Conservation (phyloP, 2,888 invertebrate genomes). For the Yponomeuta evonymella region DNA sequence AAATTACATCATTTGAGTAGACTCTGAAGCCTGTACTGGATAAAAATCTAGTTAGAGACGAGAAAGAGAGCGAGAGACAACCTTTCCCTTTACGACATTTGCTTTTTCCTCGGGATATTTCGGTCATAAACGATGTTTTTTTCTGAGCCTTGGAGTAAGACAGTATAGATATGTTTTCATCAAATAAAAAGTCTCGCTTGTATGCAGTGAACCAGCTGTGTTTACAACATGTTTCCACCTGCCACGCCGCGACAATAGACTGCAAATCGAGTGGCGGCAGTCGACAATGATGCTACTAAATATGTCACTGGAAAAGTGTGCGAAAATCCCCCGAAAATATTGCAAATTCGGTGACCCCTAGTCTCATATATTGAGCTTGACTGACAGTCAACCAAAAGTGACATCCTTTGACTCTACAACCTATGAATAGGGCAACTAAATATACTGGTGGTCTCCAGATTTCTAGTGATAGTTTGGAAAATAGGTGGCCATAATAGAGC, state of each 20-base stretch:
- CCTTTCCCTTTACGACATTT: too few species aligned
- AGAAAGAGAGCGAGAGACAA: too few species aligned
- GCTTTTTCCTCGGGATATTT: too few species aligned
- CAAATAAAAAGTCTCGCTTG: background rate
- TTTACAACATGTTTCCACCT: background rate
- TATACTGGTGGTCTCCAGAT: background rate
- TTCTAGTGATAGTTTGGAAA: background rate
- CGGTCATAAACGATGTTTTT: too few species aligned
- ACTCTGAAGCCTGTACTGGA: too few species aligned
- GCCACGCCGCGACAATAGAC: constrained; percentile 6
- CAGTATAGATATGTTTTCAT: too few species aligned
- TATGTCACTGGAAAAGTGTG: constrained; percentile 12
- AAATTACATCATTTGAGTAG: too few species aligned
- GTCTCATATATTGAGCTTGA: background rate
- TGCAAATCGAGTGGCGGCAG: constrained; percentile 8
- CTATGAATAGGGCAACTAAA: background rate
- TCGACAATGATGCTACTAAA: constrained; percentile 10
- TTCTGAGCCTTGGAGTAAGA: too few species aligned
- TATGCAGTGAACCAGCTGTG: background rate
- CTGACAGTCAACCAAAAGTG: background rate
- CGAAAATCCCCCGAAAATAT: background rate
- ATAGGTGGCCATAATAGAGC: background rate
- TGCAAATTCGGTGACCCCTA: background rate
- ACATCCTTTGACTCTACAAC: background rate
- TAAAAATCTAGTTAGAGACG: too few species aligned